These are phyloP conservation scores for Anastatus disparis DNA, from an alignment of 1,140 invertebrate genomes.

Conservation along the genomic window DNA sequence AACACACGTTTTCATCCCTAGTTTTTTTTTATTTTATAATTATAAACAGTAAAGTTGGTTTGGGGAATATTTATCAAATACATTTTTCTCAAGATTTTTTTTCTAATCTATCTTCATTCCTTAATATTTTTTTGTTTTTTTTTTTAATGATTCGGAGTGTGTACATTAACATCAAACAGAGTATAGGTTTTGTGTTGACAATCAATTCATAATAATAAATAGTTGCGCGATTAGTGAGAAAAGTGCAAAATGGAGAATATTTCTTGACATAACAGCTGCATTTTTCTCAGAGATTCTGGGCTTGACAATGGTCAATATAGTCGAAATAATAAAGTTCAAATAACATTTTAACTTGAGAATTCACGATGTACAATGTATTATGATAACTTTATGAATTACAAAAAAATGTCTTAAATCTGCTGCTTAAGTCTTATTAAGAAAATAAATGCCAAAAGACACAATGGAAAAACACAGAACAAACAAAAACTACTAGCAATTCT, in stretches of 20 bases:
- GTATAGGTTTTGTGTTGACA: constrained; percentile 12
- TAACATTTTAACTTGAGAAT: not conserved
- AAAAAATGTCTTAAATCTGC: too few species aligned
- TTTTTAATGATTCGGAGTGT: constrained; percentile 19
- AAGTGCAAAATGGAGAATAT: constrained; percentile 24
- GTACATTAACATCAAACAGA: constrained; percentile 29
- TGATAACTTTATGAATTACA: too few species aligned
- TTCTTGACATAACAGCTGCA: constrained; percentile 35
- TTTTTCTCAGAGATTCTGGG: constrained; percentile 14
- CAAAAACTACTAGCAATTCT: not conserved
- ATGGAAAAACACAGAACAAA: constrained; percentile 3
- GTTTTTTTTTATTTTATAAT: constrained; percentile 22
- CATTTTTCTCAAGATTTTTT: constrained; percentile 22
- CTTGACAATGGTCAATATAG: not conserved
- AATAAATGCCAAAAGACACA: constrained; percentile 23
- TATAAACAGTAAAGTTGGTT: constrained; percentile 18
- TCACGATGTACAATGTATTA: too few species aligned
- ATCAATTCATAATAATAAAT: constrained; percentile 24
- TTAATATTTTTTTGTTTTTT: constrained; percentile 10
- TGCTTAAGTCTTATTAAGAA: constrained; percentile 5
- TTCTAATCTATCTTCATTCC: constrained; percentile 7
- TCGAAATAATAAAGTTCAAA: not conserved
- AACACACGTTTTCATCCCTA: constrained; percentile 24
- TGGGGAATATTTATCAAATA: constrained; percentile 31
- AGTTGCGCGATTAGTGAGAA: constrained; percentile 16